phyloP scores from a whole-genome alignment of 1,140 invertebrate genomes.

The Lordiphosa clarofinis region DNA sequence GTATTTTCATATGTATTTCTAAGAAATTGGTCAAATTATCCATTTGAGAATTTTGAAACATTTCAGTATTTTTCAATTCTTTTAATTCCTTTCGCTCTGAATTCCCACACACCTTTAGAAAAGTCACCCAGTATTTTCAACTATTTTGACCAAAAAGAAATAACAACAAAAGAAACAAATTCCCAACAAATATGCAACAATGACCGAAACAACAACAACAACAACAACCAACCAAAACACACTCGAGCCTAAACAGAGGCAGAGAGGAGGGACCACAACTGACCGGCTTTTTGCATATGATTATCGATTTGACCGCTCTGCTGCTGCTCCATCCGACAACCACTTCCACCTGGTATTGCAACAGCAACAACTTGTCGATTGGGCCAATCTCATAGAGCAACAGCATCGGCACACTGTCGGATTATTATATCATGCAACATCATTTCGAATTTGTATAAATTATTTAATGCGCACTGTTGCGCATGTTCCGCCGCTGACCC shows the following conservation, averaged over 20 bases:
- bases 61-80: too few relatives aligned
- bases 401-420: conserved; percentile 21
- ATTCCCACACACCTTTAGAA: not conserved
- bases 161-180: conserved; percentile 13
- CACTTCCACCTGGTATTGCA: conserved; percentile 2
- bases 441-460: conserved; percentile 71
- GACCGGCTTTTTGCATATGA: conserved; percentile 73
- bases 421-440: conserved; percentile 68
- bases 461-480: conserved; percentile 69
- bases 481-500: conserved; percentile 38
- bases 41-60: too few relatives aligned
- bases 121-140: conserved; percentile 24
- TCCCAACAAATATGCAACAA: conserved; percentile 52
- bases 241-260: conserved; percentile 41
- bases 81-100: too few relatives aligned
- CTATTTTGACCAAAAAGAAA: conserved; percentile 16
- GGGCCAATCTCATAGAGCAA: conserved; percentile 25
- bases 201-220: conserved; percentile 38
- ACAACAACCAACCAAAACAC: conserved; percentile 29
- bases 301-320: conserved; percentile 59
- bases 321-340: not conserved
- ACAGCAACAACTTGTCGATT: conserved; percentile 1
- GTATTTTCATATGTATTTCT: too few relatives aligned
- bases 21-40: too few relatives aligned
- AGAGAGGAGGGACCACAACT: conserved; percentile 14